These are phyloP conservation scores for Drosophila melanica DNA, from an alignment of 1,140 invertebrate species.

Conservation along the genomic window DNA sequence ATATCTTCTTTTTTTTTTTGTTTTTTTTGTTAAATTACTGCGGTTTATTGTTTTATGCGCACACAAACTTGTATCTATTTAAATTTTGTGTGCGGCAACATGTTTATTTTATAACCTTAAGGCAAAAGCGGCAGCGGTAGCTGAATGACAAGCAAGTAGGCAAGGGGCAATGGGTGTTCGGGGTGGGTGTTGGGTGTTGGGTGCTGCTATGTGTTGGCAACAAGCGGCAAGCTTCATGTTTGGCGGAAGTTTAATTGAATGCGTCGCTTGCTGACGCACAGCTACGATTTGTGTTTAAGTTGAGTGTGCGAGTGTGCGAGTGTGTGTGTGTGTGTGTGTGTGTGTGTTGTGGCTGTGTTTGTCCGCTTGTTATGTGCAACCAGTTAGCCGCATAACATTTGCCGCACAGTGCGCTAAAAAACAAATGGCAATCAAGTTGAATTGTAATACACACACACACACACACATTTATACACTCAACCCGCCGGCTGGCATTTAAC, in stretches of 20 bases:
- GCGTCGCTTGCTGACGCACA: conserved; percentile 63
- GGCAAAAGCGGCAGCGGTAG: conserved; percentile 48
- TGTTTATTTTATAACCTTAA: conserved; percentile 83
- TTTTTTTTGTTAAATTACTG: conserved; percentile 59
- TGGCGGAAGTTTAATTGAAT: conserved; percentile 83
- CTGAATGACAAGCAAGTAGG: conserved; percentile 13
- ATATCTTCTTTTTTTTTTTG: conserved; percentile 1
- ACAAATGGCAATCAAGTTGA: conserved; percentile 81
- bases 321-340: conserved; percentile 17
- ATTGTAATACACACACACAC: conserved; percentile 60
- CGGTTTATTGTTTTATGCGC: conserved; percentile 80
- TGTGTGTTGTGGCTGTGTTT: conserved; percentile 44
- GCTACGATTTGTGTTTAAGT: conserved; percentile 17
- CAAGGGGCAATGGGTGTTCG: background rate
- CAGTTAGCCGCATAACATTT: conserved; percentile 78
- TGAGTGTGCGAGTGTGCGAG: background rate
- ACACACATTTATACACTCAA: conserved; percentile 5
- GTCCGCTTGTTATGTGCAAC: conserved; percentile 59
- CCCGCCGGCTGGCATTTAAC: conserved; percentile 53
- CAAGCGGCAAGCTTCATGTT: conserved; percentile 70
- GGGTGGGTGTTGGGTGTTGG: background rate
- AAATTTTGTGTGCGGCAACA: conserved; percentile 83
- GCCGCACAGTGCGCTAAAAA: conserved; percentile 67
- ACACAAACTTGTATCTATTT: conserved; percentile 83
- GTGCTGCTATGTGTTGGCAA: conserved; percentile 2